phyloP scores from a whole-genome alignment of 1,140 invertebrate species.

The Lepidurus couesii region DNA sequence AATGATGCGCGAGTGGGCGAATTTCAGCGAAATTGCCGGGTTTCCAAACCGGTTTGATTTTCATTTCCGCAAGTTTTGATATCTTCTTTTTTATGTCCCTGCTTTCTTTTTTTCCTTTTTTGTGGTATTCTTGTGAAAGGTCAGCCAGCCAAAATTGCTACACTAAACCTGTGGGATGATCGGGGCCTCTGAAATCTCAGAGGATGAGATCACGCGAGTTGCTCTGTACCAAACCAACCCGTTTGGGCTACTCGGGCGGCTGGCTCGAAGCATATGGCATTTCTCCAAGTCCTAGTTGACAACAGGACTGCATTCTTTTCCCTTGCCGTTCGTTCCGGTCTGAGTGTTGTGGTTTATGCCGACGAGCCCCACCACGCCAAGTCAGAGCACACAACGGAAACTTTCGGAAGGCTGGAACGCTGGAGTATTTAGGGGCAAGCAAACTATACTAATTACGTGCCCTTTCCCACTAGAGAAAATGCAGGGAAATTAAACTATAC shows the following conservation, averaged over 20 bases:
- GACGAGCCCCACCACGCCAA: background rate
- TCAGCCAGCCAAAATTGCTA: too few relatives aligned
- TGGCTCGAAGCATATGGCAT: background rate
- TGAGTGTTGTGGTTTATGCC: background rate
- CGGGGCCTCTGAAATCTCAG: background rate
- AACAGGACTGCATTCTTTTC: background rate
- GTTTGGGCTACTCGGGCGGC: background rate
- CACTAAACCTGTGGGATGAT: too few relatives aligned
- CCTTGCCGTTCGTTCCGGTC: background rate
- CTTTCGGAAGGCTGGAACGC: background rate
- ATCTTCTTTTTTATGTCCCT: too few relatives aligned
- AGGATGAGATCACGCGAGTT: background rate
- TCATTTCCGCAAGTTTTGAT: too few relatives aligned
- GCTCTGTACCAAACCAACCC: background rate
- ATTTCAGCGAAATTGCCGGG: too few relatives aligned
- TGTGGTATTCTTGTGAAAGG: too few relatives aligned
- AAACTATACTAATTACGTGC: constrained; percentile 6
- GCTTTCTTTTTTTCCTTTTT: too few relatives aligned
- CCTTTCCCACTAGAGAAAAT: background rate
- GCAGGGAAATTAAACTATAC: background rate
- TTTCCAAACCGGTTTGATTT: too few relatives aligned
- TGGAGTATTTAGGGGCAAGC: background rate
- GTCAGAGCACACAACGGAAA: background rate
- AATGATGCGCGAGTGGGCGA: too few relatives aligned
- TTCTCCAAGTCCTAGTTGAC: background rate